These are phyloP conservation scores for Oryzias woworae DNA, from an alignment of 2,113 vertebrate species.

Conservation along the genomic window DNA sequence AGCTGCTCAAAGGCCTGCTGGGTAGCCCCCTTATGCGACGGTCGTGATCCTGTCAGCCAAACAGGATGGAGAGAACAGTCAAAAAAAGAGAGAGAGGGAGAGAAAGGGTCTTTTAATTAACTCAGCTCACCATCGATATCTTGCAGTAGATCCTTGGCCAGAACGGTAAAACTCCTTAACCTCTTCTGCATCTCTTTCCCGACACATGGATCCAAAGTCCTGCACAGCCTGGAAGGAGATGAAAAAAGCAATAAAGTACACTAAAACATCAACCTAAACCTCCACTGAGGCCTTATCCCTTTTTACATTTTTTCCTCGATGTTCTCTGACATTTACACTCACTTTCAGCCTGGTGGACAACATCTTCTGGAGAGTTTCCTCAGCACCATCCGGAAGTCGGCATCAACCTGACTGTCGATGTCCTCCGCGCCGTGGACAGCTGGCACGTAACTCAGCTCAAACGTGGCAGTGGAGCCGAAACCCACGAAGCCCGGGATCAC, in stretches of 20 bases:
- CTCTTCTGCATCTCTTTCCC: constrained; percentile 86
- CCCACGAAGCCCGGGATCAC: constrained; percentile 93
- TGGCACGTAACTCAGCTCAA: constrained; percentile 91
- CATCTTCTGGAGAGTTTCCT: constrained; percentile 93
- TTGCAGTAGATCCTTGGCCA: constrained; percentile 98
- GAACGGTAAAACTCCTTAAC: constrained; percentile 96
- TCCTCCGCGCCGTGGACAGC: constrained; percentile 94
- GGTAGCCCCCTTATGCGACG: constrained; percentile 92
- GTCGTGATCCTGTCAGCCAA: constrained; percentile 85
- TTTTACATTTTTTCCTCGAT: too few species aligned
- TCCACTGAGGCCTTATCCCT: background rate
- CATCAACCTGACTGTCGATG: constrained; percentile 93
- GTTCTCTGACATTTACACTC: constrained; percentile 27
- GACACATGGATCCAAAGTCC: constrained; percentile 95
- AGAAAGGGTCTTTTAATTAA: background rate
- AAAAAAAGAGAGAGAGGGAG: background rate
- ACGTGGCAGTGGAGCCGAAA: constrained; percentile 83
- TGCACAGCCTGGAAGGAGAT: constrained; percentile 88
- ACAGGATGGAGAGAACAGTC: background rate
- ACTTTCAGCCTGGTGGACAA: constrained; percentile 94
- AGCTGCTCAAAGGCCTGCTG: constrained; percentile 95
- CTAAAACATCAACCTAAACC: background rate
- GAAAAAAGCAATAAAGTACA: background rate
- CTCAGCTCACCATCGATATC: constrained; percentile 86
- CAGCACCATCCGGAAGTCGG: constrained; percentile 94